Base-by-base conservation (phyloP, 2,113 vertebrate genomes). In the Pachypanchax playfairii region DNA sequence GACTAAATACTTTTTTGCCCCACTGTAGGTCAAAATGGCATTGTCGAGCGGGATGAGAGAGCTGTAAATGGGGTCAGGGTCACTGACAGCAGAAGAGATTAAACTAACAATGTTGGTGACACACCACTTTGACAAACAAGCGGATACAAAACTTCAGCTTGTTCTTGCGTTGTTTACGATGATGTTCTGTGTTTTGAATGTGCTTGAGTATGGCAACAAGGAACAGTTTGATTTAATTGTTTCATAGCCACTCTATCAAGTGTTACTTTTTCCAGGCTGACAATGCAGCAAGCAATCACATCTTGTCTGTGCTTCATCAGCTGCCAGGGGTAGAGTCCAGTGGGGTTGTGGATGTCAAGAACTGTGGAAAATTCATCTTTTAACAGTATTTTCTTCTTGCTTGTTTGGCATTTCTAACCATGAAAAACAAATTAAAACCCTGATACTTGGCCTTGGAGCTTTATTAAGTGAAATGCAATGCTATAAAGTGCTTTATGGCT, bases 21-120 rank as follows among this genome's bases (percentile, higher is more conserved):
- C n/a, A n/a, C n/a, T n/a, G n/a, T n/a, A 43, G 77, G 70, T 77
- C 75, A 80, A 48, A 24, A 47, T 70, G 80, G 55, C 71, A 75
- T 21, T 25, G 36, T 22, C 39, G 42, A 58, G 65, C 26, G 8
- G 58, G 57, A 77, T 52, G 35, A 67, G 42, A 38, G 38, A 60
- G 62, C 39, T 8, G 8, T 71, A 65, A 72, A 76, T 10, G 50
- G 59, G 71, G 70, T 78, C 78, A 61, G 69, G 63, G 82, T 78
- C 68, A 44, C 52, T 81, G 82, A 60, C 67, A 70, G 72, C 65
- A 68, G 67, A 76, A 65, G 47, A 35, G 70, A 65, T 44, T 49
- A 17, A 44, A 58, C 47, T 49, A 25, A 66, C 51, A 47, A 53
- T 47, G 39, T 17, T 11, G 38, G 65, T 63, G 79, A 82, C 63